Conservation (phyloP, 2,113 vertebrate genomes). For the Scopus umbretta region DNA sequence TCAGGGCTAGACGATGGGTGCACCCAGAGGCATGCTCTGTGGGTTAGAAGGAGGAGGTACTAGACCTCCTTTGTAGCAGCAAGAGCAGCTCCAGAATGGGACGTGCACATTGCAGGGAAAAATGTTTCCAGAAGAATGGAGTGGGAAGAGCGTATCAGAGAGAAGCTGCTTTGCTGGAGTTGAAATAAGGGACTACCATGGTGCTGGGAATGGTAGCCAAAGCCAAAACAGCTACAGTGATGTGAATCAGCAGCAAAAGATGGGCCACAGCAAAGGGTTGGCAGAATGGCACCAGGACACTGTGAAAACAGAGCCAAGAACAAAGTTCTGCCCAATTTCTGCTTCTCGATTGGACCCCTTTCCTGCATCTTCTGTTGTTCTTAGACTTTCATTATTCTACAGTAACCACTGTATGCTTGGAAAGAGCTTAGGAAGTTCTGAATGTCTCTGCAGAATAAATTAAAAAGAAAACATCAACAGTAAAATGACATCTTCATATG, state of each 20-base stretch:
- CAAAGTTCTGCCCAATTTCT: neutral
- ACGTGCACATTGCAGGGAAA: neutral
- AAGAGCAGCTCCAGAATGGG: neutral
- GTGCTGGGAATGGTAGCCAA: neutral
- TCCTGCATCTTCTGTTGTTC: neutral
- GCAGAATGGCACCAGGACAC: neutral
- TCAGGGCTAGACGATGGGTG: rapidly evolving
- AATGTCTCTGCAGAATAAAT: neutral
- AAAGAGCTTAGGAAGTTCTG: neutral
- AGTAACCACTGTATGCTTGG: neutral
- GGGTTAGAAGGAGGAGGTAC: neutral
- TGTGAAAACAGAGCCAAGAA: neutral
- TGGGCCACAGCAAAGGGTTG: neutral
- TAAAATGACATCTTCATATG: slow-evolving; percentile 19
- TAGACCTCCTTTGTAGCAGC: neutral
- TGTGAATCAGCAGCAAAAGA: neutral
- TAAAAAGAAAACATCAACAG: neutral
- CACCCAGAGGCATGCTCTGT: rapidly evolving
- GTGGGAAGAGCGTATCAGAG: neutral
- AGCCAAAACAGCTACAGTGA: neutral
- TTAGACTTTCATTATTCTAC: neutral
- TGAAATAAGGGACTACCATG: neutral
- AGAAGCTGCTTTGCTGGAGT: neutral
- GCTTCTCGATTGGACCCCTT: neutral
- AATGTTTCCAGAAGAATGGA: neutral